Evolutionary conservation across 2,113 vertebrate species (phyloP).

Genomic region (Lasiurus borealis): DNA sequence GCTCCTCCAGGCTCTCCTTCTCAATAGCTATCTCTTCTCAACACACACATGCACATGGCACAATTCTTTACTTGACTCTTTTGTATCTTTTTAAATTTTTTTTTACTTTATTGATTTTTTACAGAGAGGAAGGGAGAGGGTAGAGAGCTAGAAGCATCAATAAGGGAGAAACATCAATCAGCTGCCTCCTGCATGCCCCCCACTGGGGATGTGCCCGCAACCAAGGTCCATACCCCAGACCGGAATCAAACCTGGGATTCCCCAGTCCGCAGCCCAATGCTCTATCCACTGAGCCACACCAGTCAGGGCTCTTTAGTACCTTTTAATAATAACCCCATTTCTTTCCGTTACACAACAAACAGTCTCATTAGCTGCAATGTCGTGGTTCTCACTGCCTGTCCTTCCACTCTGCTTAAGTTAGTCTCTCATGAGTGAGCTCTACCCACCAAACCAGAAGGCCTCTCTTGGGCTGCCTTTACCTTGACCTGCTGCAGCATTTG

Average conservation of each 20-base stretch:
- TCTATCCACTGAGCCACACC: no score
- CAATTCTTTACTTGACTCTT: background rate
- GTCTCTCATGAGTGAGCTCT: fast-evolving
- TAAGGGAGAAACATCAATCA: no score
- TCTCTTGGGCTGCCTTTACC: background rate
- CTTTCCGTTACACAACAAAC: background rate
- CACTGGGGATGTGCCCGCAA: no score
- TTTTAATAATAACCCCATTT: background rate
- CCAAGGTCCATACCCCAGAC: no score
- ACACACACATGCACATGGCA: no score
- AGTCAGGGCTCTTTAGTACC: background rate
- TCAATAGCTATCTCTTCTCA: background rate
- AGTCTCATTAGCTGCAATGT: background rate
- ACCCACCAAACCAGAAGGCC: no score
- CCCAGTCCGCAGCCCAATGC: no score
- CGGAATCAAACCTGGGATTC: no score
- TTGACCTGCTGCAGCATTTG: background rate
- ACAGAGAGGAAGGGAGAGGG: no score
- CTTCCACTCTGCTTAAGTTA: background rate
- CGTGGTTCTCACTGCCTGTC: background rate
- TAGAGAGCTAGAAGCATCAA: no score
- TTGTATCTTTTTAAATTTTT: background rate
- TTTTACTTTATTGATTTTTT: no score
- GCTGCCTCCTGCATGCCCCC: no score
- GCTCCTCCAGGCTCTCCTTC: background rate